Evolutionary conservation across 2,888 invertebrate genomes (phyloP), one percentile per base, ranked within the genome.

Genomic region (Scaptodrosophila latifasciaeformis): DNA sequence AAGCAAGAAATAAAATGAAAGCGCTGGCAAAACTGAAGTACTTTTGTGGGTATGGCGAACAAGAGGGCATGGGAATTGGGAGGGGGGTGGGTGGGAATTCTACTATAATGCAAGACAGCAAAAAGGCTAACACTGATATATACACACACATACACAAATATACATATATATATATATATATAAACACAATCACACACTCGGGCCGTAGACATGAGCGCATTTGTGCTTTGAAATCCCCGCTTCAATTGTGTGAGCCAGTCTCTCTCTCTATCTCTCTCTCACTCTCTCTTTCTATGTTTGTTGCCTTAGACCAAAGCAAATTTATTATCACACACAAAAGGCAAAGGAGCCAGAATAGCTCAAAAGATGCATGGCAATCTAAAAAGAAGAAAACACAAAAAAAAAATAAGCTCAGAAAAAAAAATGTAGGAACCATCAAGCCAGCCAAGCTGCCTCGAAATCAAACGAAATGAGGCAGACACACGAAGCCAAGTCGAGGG

Each of bases 291-390:
- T n/a, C n/a, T n/a, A n/a, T n/a, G 56, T 69, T 62, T 70, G 66
- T 65, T 78, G 76, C 77, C 74, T 72, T 74, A 79, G 79, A 70
- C 75, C 75, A 76, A 72, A 67, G 75, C 79, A 76, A 76, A 76
- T 76, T 76, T 76, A 76, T 76, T 76, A 76, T 76, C 79, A 70
- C 79, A n/a, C n/a, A 78, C 79, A 75, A 70, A 78, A 72, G 63
- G 66, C 69, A 67, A 58, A 67, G 63, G 63, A 52, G 57, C 56
- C 61, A 54, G 29, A 43, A 30, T 46, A 30, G 47, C 48, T n/a
- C 31, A 48, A 42, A 46, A 31, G 44, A 42, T 54, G 48, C n/a
- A n/a, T 49, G 54, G 65, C 76, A 71, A 75, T 71, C 75, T 67
- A 72, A 65, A 67, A 65, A 68, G 62, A 67, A 52, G 40, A 39